Percentiles rank a stretch among this genome's conserved stretches.
Conservation (phyloP, 2,888 invertebrate genomes). For the Hydraecia micacea region DNA sequence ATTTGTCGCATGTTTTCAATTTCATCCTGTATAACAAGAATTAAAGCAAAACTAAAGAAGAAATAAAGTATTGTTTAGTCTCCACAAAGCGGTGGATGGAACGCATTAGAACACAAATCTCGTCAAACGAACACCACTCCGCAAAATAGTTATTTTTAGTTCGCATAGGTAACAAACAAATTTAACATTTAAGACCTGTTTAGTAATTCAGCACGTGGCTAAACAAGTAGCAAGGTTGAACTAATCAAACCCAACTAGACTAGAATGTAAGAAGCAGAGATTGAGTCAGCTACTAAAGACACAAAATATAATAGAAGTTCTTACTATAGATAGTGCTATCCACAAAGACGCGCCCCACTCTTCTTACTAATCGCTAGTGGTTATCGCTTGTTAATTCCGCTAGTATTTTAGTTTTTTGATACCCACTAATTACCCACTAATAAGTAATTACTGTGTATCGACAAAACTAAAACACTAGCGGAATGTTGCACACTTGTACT, state of each 20-base stretch:
- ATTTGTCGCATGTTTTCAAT: no score
- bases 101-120: background rate
- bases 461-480: no score
- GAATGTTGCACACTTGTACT: no score
- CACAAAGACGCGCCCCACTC: no score
- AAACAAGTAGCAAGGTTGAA: slow-evolving; percentile 65
- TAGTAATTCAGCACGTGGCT: slow-evolving; percentile 48
- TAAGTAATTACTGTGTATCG: no score
- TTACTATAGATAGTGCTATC: background rate
- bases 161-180: slow-evolving; percentile 44
- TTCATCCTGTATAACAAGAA: background rate
- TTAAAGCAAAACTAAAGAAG: background rate
- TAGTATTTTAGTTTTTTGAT: no score
- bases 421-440: no score
- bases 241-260: slow-evolving; percentile 55
- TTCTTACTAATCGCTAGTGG: no score
- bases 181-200: slow-evolving; percentile 53
- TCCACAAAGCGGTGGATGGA: background rate
- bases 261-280: slow-evolving; percentile 58
- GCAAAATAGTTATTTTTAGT: slow-evolving; percentile 52
- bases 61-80: background rate
- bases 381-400: no score
- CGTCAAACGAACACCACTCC: slow-evolving; percentile 6
- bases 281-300: slow-evolving; percentile 44
- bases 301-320: slow-evolving; percentile 7